Conservation (phyloP, 2,113 vertebrate genomes). For the Takifugu bimaculatus region DNA sequence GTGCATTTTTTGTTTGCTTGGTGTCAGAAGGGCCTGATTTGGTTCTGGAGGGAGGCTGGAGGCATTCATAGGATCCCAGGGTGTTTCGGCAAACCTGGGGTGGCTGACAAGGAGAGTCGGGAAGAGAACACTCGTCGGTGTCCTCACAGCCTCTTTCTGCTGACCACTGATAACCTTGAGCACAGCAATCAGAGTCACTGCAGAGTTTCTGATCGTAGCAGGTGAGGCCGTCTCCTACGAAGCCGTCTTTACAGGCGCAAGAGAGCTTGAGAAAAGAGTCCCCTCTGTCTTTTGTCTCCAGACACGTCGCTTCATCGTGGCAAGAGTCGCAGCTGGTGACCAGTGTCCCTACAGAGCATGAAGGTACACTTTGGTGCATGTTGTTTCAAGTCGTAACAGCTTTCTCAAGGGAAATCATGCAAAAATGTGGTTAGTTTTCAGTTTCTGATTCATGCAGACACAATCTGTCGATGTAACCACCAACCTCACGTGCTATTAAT, state of each 20-base stretch:
- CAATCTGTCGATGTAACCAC: too few relatives aligned
- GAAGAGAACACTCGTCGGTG: constrained; percentile 51
- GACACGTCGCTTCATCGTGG: constrained; percentile 38
- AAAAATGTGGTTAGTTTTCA: too few relatives aligned
- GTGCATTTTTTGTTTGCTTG: too few relatives aligned
- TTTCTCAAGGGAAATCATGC: neutral
- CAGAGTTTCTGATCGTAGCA: constrained; percentile 50
- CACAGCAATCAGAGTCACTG: constrained; percentile 39
- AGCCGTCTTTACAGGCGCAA: constrained; percentile 12
- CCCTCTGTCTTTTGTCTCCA: constrained; percentile 16
- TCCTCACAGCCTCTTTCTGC: constrained; percentile 51
- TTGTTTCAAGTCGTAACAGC: neutral
- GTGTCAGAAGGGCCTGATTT: neutral
- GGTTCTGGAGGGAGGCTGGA: neutral
- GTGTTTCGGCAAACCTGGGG: constrained; percentile 46
- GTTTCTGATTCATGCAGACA: too few relatives aligned
- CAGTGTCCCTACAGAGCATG: constrained; percentile 16
- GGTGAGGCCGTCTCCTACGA: constrained; percentile 52
- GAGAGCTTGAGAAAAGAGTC: constrained; percentile 18
- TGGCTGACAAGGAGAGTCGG: constrained; percentile 25
- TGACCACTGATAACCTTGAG: constrained; percentile 52
- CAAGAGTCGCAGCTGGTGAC: constrained; percentile 49
- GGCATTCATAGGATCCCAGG: constrained; percentile 48
- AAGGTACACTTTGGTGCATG: neutral
- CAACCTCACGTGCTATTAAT: too few relatives aligned